Base-by-base conservation (phyloP, 2,113 vertebrate genomes). In the Canis aureus region DNA sequence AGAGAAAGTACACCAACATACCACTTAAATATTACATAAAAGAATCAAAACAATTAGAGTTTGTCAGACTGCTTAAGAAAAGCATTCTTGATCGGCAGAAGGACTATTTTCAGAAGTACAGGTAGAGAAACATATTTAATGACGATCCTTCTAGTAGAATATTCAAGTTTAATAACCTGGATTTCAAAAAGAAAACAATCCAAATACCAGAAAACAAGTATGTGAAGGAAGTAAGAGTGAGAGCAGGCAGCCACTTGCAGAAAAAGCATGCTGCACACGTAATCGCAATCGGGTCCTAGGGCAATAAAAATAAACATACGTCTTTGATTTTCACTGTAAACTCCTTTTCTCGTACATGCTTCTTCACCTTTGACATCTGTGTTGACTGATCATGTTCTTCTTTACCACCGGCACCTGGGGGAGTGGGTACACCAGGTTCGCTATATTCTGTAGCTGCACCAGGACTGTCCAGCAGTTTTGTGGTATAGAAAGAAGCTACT, bases 311-410 rank as follows among this genome's bases (percentile, higher is more conserved):
- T 99, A 99, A 99, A 99, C 99, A 99, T 99, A 99, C 99, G 99
- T 99, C 99, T 99, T 99, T 99, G 99, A 99, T 99, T 99, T 99
- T 99, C 99, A 99, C 99, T 99, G 99, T 99, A 99, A 99, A 99
- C 99, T 99, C 99, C 99, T 99, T 99, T 99, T 99, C 99, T 99
- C 99, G 99, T 99, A 99, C 99, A 99, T 99, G 99, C 99, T 99
- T 99, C 99, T 99, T 99, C 99, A 99, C 99, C 99, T 99, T 99
- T 99, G 99, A 99, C 99, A 99, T 99, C 99, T 99, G 99, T 98
- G 99, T 98, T 51, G 99, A 99, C 32, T 99, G 99, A 59, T 99
- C 99, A 60, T 98, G 99, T 79, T 99, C 99, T 98, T 99, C 99
- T 98, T 99, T 98, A 78, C 98, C 98, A 49, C 96, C 94, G 64